phyloP scores from a whole-genome alignment of 2,113 vertebrate genomes.

The Triplophysa tibetana region DNA sequence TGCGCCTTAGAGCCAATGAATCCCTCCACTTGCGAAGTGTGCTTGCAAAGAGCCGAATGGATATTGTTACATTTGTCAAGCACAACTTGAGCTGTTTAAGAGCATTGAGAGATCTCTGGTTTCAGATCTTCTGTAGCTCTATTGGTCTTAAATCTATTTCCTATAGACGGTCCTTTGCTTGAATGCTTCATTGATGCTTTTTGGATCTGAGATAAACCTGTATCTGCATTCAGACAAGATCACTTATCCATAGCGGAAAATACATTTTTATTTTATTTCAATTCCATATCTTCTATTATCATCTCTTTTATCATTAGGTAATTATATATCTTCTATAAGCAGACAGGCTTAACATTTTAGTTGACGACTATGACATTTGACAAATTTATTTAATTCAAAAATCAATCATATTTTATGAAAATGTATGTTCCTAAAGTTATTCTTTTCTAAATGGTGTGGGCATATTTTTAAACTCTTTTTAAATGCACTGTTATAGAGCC shows the following conservation, averaged over 20 bases:
- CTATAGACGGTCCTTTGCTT: neutral
- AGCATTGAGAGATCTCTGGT: neutral
- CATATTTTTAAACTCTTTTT: too few species aligned
- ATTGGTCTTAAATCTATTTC: neutral
- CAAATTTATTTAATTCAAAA: too few species aligned
- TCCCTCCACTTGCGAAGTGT: neutral
- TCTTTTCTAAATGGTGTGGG: too few species aligned
- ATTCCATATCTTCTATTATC: too few species aligned
- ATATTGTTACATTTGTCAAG: slow-evolving; percentile 38
- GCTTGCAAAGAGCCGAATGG: slow-evolving; percentile 17
- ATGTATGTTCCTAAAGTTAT: too few species aligned
- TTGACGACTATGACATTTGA: too few species aligned
- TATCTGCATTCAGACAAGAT: neutral
- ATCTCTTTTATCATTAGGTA: too few species aligned
- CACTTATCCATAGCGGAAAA: neutral
- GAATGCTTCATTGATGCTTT: neutral
- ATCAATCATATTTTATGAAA: too few species aligned
- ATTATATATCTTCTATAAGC: too few species aligned
- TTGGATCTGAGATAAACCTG: neutral
- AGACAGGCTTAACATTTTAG: too few species aligned
- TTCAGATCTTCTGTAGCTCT: neutral
- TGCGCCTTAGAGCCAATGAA: slow-evolving; percentile 7
- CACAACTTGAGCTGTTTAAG: slow-evolving; percentile 40
- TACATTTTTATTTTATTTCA: too few species aligned
- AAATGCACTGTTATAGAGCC: too few species aligned